These are phyloP conservation scores for Carcina quercana DNA, from an alignment of 2,888 invertebrate genomes.

Conservation along the genomic window DNA sequence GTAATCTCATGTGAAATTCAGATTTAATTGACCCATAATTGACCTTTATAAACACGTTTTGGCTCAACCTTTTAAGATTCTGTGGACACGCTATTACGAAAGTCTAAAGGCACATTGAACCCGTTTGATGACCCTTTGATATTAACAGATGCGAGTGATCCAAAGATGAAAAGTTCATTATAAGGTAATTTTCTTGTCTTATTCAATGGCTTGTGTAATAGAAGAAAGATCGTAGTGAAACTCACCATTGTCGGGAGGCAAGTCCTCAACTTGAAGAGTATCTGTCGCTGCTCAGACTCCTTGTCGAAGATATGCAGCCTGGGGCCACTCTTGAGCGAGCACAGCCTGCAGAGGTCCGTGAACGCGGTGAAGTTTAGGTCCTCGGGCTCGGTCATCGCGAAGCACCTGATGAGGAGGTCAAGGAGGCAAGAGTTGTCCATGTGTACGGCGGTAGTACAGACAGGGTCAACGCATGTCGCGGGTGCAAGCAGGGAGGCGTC, in stretches of 20 bases:
- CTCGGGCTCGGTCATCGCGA: constrained; percentile 78
- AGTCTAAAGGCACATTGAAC: too few relatives aligned
- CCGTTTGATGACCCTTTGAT: too few relatives aligned
- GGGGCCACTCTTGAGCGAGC: constrained; percentile 80
- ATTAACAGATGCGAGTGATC: too few relatives aligned
- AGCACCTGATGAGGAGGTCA: constrained; percentile 75
- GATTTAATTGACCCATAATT: too few relatives aligned
- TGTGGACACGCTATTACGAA: too few relatives aligned
- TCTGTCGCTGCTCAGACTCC: constrained; percentile 81
- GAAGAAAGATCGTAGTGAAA: background rate
- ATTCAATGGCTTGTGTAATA: too few relatives aligned
- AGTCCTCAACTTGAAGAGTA: constrained; percentile 80
- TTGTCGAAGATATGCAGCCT: constrained; percentile 82
- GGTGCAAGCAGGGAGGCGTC: constrained; percentile 65
- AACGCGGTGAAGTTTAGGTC: constrained; percentile 80
- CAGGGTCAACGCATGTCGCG: constrained; percentile 65
- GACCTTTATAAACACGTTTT: too few relatives aligned
- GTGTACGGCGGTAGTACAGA: constrained; percentile 65
- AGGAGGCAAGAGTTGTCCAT: constrained; percentile 76
- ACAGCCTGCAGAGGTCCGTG: constrained; percentile 81
- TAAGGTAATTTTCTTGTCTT: too few relatives aligned
- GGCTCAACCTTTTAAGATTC: too few relatives aligned
- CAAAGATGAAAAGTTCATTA: too few relatives aligned
- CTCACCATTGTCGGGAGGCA: constrained; percentile 81
- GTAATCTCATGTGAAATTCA: too few relatives aligned